These are phyloP conservation scores for Paramormyrops kingsleyae DNA, from an alignment of 2,113 vertebrate genomes.

Conservation along the genomic window DNA sequence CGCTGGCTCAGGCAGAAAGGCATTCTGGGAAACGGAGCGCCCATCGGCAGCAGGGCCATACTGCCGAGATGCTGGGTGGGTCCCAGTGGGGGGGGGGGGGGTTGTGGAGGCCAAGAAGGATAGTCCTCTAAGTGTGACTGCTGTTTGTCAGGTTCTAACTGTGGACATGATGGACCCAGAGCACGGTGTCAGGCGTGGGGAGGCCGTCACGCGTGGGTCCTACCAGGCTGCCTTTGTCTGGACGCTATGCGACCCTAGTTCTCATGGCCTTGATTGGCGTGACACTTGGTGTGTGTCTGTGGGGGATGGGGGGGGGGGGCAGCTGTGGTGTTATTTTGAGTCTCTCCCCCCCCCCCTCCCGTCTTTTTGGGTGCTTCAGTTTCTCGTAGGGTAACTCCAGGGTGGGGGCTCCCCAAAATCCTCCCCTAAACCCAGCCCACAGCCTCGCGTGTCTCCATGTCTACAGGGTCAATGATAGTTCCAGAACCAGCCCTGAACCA, in stretches of 20 bases:
- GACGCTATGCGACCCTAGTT: not conserved
- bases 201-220: not conserved
- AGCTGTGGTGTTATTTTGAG: constrained; percentile 28
- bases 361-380: constrained; percentile 4
- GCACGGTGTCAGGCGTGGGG: too few relatives aligned
- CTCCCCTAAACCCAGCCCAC: not conserved
- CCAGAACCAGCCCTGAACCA: not conserved
- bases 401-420: not conserved
- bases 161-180: not conserved
- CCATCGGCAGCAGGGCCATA: not conserved
- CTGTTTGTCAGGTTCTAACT: not conserved
- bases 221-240: not conserved
- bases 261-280: not conserved
- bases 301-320: not conserved
- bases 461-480: not conserved
- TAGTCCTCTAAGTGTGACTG: not conserved
- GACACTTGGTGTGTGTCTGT: constrained; percentile 4
- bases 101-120: not conserved
- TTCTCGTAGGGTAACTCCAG: not conserved
- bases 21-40: not conserved
- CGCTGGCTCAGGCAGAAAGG: not conserved
- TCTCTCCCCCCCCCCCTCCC: not conserved
- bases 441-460: not conserved
- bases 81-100: too few relatives aligned
- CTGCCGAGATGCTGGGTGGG: not conserved